A percentile compares a stretch with the other conserved stretches of the same genome.
phyloP scores from a whole-genome alignment of 2,797 vertebrate species.

The Bradypodion pumilum region DNA sequence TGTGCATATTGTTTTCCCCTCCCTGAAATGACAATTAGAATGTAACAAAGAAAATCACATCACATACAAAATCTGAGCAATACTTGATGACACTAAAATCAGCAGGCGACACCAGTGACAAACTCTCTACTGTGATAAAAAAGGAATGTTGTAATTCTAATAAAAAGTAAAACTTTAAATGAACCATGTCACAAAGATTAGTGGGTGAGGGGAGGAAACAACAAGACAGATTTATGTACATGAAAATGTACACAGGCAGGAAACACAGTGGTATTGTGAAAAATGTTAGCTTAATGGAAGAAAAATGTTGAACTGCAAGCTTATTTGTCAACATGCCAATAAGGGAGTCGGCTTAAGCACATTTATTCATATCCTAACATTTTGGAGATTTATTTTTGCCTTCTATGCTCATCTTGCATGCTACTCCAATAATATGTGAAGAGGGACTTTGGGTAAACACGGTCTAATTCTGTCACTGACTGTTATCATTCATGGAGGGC shows the following conservation, averaged over 20 bases:
- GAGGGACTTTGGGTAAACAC: neutral
- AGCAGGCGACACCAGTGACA: conserved; percentile 42
- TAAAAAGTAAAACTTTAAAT: conserved; percentile 22
- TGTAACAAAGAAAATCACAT: neutral
- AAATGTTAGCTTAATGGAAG: conserved; percentile 32
- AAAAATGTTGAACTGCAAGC: conserved; percentile 11
- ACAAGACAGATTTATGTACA: conserved; percentile 37
- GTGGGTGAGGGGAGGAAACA: conserved; percentile 25
- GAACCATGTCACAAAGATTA: conserved; percentile 26
- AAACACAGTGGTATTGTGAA: conserved; percentile 16
- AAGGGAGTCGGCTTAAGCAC: neutral
- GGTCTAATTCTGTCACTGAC: neutral
- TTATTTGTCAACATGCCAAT: conserved; percentile 13
- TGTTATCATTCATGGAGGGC: neutral
- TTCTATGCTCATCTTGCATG: neutral
- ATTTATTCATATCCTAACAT: neutral
- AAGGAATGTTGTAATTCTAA: neutral
- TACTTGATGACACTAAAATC: neutral
- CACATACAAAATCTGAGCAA: neutral
- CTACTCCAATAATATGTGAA: neutral
- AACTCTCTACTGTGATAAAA: conserved; percentile 1
- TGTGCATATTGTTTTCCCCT: neutral
- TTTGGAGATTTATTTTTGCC: neutral
- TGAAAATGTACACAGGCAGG: neutral
- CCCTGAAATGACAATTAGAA: conserved; percentile 17